Conservation (phyloP, 2,888 invertebrate genomes). For the Notodonta ziczac region DNA sequence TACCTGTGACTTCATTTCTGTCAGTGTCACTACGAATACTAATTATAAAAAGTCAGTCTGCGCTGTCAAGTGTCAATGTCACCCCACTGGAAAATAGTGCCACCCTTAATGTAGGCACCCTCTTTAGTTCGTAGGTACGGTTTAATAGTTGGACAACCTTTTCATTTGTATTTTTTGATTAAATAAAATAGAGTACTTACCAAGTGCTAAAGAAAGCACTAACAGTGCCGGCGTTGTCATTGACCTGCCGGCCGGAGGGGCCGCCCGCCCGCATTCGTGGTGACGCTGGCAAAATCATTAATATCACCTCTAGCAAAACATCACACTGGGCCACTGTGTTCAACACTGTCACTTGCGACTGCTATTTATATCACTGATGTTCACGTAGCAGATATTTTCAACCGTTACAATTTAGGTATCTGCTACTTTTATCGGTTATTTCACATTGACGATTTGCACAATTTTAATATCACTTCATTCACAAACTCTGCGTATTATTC, state of each 20-base stretch:
- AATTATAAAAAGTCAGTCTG: too few species aligned
- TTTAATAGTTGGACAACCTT: too few species aligned
- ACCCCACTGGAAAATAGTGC: too few species aligned
- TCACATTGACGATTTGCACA: conserved; percentile 8
- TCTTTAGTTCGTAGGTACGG: too few species aligned
- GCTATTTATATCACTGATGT: conserved; percentile 13
- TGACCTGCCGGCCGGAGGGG: conserved; percentile 75
- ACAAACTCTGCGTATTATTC: neutral
- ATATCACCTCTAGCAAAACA: conserved; percentile 48
- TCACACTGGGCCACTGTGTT: conserved; percentile 17
- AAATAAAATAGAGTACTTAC: conserved; percentile 51
- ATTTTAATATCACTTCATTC: neutral
- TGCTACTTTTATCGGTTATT: conserved; percentile 11
- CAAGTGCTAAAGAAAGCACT: conserved; percentile 71
- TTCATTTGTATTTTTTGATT: too few species aligned
- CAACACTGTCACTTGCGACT: conserved; percentile 6
- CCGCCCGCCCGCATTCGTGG: conserved; percentile 70
- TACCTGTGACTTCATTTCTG: too few species aligned
- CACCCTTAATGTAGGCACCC: too few species aligned
- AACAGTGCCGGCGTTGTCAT: conserved; percentile 75
- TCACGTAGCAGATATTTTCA: neutral
- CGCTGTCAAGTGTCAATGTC: too few species aligned
- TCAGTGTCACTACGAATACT: too few species aligned
- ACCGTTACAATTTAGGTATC: conserved; percentile 1
- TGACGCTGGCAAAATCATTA: conserved; percentile 63